Evolutionary conservation across 2,888 invertebrate species (phyloP).

Genomic region (Tiliacea citrago): DNA sequence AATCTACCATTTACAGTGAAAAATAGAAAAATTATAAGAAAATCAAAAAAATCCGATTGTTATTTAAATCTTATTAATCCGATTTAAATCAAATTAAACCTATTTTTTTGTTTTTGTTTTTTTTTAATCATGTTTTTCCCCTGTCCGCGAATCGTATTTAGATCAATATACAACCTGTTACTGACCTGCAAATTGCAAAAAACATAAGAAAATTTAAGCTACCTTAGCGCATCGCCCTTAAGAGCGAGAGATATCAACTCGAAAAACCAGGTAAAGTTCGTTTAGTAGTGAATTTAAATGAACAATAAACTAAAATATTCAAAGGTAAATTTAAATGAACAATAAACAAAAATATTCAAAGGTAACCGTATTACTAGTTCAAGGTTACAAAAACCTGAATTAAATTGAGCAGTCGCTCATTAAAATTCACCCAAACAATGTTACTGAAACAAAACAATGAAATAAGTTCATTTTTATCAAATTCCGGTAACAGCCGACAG

Average conservation of each 20-base stretch:
- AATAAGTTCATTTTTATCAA: slow-evolving; percentile 34
- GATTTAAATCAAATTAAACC: no score
- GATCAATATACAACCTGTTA: no score
- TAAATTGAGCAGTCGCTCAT: slow-evolving; percentile 20
- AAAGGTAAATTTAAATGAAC: slow-evolving; percentile 3
- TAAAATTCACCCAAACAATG: slow-evolving; percentile 44
- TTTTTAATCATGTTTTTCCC: no score
- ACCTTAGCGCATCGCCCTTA: no score
- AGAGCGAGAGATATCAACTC: not conserved
- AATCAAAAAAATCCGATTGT: no score
- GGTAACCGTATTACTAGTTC: slow-evolving; percentile 26
- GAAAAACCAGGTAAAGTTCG: not conserved
- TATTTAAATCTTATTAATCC: no score
- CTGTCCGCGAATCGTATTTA: no score
- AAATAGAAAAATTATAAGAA: no score
- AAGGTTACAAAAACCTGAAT: slow-evolving; percentile 41
- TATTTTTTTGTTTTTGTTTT: no score
- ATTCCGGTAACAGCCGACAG: slow-evolving; percentile 17
- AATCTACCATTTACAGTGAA: no score
- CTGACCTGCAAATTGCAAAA: no score
- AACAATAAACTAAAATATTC: slow-evolving; percentile 18
- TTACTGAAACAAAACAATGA: slow-evolving; percentile 39
- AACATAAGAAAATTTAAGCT: not conserved
- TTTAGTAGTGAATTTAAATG: slow-evolving; percentile 2
- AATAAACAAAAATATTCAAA: slow-evolving; percentile 20